Conservation (phyloP, 2,888 invertebrate species). For the Cordilura impudica region DNA sequence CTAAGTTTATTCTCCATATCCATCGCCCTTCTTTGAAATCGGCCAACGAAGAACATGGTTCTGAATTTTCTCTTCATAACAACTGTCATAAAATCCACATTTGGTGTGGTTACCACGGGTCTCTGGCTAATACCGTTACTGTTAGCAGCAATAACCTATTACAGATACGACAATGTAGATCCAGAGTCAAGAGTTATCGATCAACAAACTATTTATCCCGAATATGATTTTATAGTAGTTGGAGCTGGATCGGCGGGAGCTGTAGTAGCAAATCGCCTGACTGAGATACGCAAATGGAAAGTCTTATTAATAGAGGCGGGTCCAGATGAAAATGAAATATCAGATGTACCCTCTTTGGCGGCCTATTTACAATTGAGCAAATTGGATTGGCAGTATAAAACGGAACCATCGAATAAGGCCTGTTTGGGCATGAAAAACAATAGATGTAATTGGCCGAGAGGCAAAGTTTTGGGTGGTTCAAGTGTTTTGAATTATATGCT, state of each 20-base stretch:
- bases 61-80: conserved; percentile 86
- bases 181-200: conserved; percentile 88
- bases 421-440: conserved; percentile 90
- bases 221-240: conserved; percentile 90
- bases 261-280: conserved; percentile 89
- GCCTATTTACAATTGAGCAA: conserved; percentile 91
- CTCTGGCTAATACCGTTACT: conserved; percentile 91
- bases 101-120: conserved; percentile 86
- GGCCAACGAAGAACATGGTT: conserved; percentile 80
- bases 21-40: background rate
- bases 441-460: conserved; percentile 92
- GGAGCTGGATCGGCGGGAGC: conserved; percentile 95
- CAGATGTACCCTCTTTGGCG: conserved; percentile 91
- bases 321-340: conserved; percentile 91
- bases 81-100: conserved; percentile 86
- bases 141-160: conserved; percentile 88
- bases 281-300: conserved; percentile 87
- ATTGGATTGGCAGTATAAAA: conserved; percentile 94
- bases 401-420: conserved; percentile 88
- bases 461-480: conserved; percentile 93
- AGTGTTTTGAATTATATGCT: conserved; percentile 94
- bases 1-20: background rate
- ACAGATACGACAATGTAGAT: conserved; percentile 88
- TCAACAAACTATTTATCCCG: conserved; percentile 82
- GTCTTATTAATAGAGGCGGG: conserved; percentile 90